Base-by-base conservation (phyloP, 2,797 vertebrate genomes). In the Sternotherus odoratus region DNA sequence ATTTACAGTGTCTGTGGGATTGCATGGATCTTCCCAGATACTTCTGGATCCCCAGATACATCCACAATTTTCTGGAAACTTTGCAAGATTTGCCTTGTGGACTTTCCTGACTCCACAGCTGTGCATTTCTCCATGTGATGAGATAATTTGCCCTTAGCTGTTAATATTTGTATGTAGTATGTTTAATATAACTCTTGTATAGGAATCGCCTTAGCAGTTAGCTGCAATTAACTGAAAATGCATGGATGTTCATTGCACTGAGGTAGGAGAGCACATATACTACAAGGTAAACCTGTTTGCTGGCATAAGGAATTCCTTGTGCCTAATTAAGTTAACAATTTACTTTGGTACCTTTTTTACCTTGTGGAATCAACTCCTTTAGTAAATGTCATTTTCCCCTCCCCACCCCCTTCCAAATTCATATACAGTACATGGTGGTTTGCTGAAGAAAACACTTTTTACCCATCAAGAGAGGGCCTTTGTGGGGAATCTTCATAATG, bases 101-200 rank as follows among this genome's bases (percentile, higher is more conserved):
- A 46, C 72, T 75, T 75, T 17, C 7, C 43, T 30, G 72, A 75
- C 4, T 12, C 36, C 21, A 69, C 66, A 23, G 3, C n/a, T 36
- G 10, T 39, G 36, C 66, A 39, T 28, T 48, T 75, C 15, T 26
- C 39, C 15, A 30, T 48, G 43, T 3, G 7, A 48, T 75, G n/a
- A 53, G 53, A 82, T 77, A 83, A 66, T 74, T 83, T 85, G n/a
- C 69, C 82, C 30, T 77, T 54, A 90, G 30, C 54, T 91, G 39
- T 51, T 95, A 93, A 88, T 91, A 89, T 86, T 95, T 96, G 83
- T 88, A 69, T 0, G 1, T 56, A 87, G 80, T 33, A 12, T 89
- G 91, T 85, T 86, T 94, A 90, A 95, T 94, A 96, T 95, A 93
- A 88, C 95, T 93, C 60, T 26, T 79, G 95, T 95, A 85, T 49